Conservation (phyloP, 2,113 vertebrate species). For the Myiagra hebetior region DNA sequence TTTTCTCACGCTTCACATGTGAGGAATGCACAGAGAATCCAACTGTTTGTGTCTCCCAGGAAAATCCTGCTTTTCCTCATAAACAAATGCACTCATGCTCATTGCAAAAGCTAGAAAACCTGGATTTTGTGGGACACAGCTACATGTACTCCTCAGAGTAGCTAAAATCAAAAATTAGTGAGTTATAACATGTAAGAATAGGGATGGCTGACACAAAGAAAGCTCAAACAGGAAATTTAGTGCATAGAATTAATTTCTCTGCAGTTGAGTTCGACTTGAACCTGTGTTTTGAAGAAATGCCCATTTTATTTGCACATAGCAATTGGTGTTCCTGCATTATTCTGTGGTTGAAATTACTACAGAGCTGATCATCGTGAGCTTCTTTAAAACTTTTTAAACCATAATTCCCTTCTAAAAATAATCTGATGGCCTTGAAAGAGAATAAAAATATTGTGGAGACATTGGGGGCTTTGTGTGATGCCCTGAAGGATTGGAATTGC, state of each 20-base stretch:
- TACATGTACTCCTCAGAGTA: neutral
- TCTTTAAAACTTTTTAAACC: conserved; percentile 12
- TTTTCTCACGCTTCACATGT: conserved; percentile 37
- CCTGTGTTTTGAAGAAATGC: neutral
- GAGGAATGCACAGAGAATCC: conserved; percentile 24
- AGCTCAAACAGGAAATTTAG: neutral
- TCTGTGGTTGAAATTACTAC: neutral
- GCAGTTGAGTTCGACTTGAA: neutral
- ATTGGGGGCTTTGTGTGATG: neutral
- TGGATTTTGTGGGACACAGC: neutral
- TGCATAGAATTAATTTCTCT: neutral
- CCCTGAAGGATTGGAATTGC: neutral
- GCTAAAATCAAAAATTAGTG: neutral
- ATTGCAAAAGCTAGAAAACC: neutral
- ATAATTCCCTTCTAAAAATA: neutral
- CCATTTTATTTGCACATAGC: neutral
- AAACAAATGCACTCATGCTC: neutral
- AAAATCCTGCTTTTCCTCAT: neutral
- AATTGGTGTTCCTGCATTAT: neutral
- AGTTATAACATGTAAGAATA: neutral
- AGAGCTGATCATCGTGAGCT: neutral
- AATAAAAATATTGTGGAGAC: neutral
- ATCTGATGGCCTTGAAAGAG: neutral
- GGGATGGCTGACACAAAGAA: neutral
- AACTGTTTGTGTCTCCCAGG: neutral